These are phyloP conservation scores for Elephantulus edwardii DNA, from an alignment of 2,113 vertebrate genomes.

Conservation along the genomic window DNA sequence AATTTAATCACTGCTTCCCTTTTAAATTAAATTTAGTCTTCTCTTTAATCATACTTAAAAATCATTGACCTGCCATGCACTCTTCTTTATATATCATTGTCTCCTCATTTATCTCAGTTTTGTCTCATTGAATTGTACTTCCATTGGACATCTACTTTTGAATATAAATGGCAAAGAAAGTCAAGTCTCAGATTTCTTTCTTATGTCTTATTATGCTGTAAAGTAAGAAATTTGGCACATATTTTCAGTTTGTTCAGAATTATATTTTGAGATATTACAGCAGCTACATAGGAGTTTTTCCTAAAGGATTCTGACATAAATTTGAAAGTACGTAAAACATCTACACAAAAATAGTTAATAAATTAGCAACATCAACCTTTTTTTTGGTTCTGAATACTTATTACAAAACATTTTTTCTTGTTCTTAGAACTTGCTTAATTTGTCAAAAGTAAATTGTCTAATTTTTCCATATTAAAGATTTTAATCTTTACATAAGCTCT, in stretches of 20 bases:
- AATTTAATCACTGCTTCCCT: not conserved
- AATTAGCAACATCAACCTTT: no score
- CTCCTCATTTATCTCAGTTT: not conserved
- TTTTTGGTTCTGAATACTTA: no score
- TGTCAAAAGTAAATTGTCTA: no score
- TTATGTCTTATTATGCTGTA: not conserved
- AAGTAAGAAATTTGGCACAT: not conserved
- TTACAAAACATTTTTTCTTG: no score
- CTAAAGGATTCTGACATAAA: no score
- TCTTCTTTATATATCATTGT: not conserved
- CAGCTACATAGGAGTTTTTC: no score
- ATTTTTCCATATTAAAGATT: no score
- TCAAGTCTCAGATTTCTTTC: not conserved
- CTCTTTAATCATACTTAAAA: not conserved
- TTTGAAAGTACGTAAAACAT: no score
- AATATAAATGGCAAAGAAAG: not conserved
- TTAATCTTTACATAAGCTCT: no score
- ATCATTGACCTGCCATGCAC: not conserved
- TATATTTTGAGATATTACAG: not conserved
- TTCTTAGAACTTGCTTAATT: no score
- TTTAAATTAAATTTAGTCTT: not conserved
- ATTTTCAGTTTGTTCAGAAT: not conserved
- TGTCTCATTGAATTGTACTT: not conserved
- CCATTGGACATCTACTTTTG: not conserved
- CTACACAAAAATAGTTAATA: no score